A percentile compares a stretch with the other conserved stretches of the same genome.
Conservation (phyloP, 2,113 vertebrate species). For the Argyrosomus japonicus region DNA sequence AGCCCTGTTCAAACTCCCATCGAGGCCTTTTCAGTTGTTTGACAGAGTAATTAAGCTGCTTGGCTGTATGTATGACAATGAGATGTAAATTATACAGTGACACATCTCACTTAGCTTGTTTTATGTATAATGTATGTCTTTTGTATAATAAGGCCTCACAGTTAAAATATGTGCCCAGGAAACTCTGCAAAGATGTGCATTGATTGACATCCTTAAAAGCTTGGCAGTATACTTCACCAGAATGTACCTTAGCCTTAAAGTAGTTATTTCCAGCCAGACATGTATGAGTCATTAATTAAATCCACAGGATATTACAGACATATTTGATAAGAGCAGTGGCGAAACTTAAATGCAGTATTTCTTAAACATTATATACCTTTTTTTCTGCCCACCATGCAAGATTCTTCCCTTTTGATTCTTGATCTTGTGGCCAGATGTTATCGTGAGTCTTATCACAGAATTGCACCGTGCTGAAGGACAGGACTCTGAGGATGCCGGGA, state of each 20-base stretch:
- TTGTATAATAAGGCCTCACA: slow-evolving; percentile 27
- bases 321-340: slow-evolving; percentile 44
- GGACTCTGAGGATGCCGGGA: slow-evolving; percentile 49
- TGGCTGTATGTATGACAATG: slow-evolving; percentile 66
- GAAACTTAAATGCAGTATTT: slow-evolving; percentile 45
- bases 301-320: slow-evolving; percentile 36
- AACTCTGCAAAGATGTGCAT: slow-evolving; percentile 15
- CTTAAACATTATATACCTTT: slow-evolving; percentile 48
- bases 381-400: slow-evolving; percentile 47
- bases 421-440: slow-evolving; percentile 68
- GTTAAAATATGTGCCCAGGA: slow-evolving; percentile 26
- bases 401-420: slow-evolving; percentile 63
- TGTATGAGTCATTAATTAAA: slow-evolving; percentile 69
- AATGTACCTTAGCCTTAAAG: slow-evolving; percentile 12
- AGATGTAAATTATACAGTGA: slow-evolving; percentile 74
- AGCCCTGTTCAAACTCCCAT: slow-evolving; percentile 56
- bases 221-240: slow-evolving; percentile 46
- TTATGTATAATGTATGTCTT: slow-evolving; percentile 63
- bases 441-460: slow-evolving; percentile 67
- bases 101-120: slow-evolving; percentile 60
- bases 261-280: slow-evolving; percentile 16
- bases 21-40: slow-evolving; percentile 50
- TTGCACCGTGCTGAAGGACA: slow-evolving; percentile 61
- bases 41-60: slow-evolving; percentile 75
- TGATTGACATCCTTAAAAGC: slow-evolving; percentile 40